phyloP scores from a whole-genome alignment of 2,113 vertebrate species.

The Peucedramus taeniatus region DNA sequence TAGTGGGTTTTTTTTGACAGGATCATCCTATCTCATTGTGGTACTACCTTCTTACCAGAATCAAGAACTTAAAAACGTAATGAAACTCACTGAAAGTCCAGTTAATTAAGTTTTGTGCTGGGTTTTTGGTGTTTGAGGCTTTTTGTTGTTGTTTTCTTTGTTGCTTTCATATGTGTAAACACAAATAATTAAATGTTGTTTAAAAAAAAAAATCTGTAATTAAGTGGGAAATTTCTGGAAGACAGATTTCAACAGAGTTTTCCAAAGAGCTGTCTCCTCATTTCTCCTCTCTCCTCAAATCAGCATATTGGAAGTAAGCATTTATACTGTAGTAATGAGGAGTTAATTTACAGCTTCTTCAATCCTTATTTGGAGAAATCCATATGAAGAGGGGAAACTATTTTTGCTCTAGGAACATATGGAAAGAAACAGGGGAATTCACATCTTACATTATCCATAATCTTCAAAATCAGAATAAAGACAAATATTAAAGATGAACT shows the following conservation, averaged over 20 bases:
- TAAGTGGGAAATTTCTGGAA: constrained; percentile 29
- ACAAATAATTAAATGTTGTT: background rate
- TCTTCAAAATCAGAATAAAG: constrained; percentile 10
- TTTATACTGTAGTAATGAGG: constrained; percentile 59
- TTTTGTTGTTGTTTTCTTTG: background rate
- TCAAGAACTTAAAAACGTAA: background rate
- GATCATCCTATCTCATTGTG: background rate
- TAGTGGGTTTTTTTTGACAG: background rate
- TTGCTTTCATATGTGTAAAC: background rate
- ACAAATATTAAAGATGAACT: constrained; percentile 8
- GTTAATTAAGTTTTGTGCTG: background rate
- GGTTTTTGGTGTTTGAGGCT: rapidly evolving
- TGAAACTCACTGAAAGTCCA: background rate
- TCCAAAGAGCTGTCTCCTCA: constrained; percentile 43
- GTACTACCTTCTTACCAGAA: background rate
- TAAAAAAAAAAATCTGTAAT: background rate
- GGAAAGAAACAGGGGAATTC: constrained; percentile 48
- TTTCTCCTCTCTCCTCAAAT: background rate
- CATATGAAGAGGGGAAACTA: constrained; percentile 49
- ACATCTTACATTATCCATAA: background rate
- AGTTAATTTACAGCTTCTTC: constrained; percentile 59
- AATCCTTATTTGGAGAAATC: constrained; percentile 50
- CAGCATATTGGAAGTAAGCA: constrained; percentile 41
- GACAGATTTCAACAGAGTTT: constrained; percentile 34
- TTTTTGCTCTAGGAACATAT: constrained; percentile 56